phyloP scores from a whole-genome alignment of 2,797 vertebrate species.

The Epinephelus awoara region DNA sequence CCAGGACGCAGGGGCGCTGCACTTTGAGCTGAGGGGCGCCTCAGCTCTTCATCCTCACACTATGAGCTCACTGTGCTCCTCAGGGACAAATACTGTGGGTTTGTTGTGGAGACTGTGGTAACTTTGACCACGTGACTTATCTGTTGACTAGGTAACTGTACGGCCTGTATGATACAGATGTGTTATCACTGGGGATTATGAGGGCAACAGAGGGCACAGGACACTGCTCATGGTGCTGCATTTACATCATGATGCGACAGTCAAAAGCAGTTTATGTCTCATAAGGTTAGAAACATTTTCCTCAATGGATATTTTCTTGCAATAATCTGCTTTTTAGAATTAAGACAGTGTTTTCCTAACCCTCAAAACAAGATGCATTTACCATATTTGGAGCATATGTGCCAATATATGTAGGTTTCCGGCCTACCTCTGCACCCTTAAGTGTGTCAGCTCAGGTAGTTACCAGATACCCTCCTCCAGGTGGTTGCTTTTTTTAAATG shows the following conservation, averaged over 20 bases:
- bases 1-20: conserved; percentile 1
- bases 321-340: not conserved
- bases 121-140: conserved; percentile 17
- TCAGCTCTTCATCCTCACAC: not conserved
- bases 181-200: not conserved
- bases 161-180: not conserved
- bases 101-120: not conserved
- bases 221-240: conserved; percentile 54
- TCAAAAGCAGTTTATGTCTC: no score
- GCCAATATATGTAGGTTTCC: no score
- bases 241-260: not conserved
- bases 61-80: not conserved
- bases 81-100: accelerated
- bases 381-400: not conserved
- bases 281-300: not conserved
- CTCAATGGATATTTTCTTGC: no score
- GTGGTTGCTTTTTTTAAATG: no score
- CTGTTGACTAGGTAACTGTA: not conserved
- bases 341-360: not conserved
- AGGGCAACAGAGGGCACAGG: not conserved
- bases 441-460: no score
- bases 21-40: not conserved
- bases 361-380: not conserved
- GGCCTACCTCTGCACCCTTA: no score
- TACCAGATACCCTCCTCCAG: no score